phyloP scores from a whole-genome alignment of 1,140 invertebrate species.

The Microplitis demolitor region DNA sequence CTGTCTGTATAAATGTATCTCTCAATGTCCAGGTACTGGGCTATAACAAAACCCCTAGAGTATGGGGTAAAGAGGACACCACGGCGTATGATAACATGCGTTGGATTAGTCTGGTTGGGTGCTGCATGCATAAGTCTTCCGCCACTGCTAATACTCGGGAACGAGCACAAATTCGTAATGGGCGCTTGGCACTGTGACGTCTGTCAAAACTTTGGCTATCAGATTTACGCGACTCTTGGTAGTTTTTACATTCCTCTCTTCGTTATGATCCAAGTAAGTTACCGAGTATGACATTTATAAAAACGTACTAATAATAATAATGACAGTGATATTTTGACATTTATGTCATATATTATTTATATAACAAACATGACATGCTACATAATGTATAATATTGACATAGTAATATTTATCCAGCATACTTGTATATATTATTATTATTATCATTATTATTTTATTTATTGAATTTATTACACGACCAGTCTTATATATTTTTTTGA shows the following conservation, averaged over 20 bases:
- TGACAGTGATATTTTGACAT: too few relatives aligned
- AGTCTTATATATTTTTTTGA: too few relatives aligned
- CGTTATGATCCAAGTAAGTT: constrained; percentile 80
- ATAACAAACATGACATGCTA: not conserved
- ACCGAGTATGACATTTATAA: too few relatives aligned
- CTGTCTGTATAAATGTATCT: too few relatives aligned
- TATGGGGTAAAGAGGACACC: constrained; percentile 88
- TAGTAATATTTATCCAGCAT: too few relatives aligned
- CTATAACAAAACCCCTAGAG: constrained; percentile 88
- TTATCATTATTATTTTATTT: too few relatives aligned
- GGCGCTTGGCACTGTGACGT: constrained; percentile 76
- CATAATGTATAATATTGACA: too few relatives aligned
- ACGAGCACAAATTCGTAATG: constrained; percentile 70
- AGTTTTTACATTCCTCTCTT: constrained; percentile 89
- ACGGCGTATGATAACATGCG: constrained; percentile 80
- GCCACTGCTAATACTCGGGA: constrained; percentile 85
- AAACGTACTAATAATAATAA: too few relatives aligned
- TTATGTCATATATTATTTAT: not conserved
- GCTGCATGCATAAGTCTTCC: constrained; percentile 89
- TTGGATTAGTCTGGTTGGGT: constrained; percentile 86
- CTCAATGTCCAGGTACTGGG: constrained; percentile 70
- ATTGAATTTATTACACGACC: too few relatives aligned
- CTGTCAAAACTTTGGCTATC: constrained; percentile 86
- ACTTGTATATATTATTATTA: too few relatives aligned
- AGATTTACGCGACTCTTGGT: constrained; percentile 87